Evolutionary conservation across 2,797 vertebrate genomes (phyloP).

Genomic region (Artibeus lituratus): DNA sequence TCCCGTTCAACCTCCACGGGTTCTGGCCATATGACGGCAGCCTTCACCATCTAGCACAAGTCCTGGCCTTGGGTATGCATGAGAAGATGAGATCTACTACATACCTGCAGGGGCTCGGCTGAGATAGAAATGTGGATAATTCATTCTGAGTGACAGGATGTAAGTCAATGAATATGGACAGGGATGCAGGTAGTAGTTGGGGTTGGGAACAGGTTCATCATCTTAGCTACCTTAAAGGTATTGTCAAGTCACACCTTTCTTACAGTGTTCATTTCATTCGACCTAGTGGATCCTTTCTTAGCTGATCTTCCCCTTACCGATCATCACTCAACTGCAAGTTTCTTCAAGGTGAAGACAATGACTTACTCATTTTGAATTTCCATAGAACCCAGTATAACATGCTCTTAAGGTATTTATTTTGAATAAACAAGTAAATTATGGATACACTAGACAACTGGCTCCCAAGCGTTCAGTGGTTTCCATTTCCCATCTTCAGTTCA

Average conservation of each 20-base stretch:
- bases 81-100: background rate
- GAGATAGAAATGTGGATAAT: background rate
- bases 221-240: background rate
- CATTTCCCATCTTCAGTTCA: background rate
- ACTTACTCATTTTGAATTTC: background rate
- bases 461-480: background rate
- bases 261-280: background rate
- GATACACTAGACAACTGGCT: background rate
- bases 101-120: background rate
- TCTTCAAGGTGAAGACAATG: background rate
- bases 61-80: background rate
- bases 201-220: background rate
- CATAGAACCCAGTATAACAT: background rate
- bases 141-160: background rate
- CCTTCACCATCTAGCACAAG: background rate
- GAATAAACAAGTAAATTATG: background rate
- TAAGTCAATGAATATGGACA: background rate
- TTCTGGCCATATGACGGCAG: no score
- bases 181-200: background rate
- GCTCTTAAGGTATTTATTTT: background rate
- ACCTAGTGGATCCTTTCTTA: background rate
- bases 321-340: background rate
- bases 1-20: no score
- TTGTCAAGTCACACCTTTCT: background rate
- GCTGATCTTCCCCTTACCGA: background rate